Evolutionary conservation across 2,888 invertebrate genomes (phyloP), one percentile per base, ranked within the genome.

Genomic region (Rapana venosa): DNA sequence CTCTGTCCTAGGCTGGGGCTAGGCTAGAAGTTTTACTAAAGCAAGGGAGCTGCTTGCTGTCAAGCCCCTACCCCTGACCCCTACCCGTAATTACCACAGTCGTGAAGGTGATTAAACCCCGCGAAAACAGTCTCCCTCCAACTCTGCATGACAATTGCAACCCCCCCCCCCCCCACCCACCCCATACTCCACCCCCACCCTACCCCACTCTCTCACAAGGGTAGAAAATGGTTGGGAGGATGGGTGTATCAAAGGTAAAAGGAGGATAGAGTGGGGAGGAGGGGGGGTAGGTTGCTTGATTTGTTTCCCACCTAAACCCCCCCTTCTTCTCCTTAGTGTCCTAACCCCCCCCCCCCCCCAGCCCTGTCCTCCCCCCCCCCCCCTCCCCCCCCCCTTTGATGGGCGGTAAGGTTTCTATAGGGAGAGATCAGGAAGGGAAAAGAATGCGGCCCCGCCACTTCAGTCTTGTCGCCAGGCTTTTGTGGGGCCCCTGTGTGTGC

Each of bases 91-190:
- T 91, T 91, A 91, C 87, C 88, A 85, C 83, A 81, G 58, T 47
- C 70, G 74, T 32, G 88, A 90, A 88, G 90, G 90, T 91, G 91
- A 91, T 91, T 91, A 91, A 87, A 88, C 88, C 90, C 90, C 87
- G 87, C 88, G 90, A 88, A 91, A 91, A 91, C 83, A 88, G 74
- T 84, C 89, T 87, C 89, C 84, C 20, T 70, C 70, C 84, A 58
- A 61, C 66, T 83, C 83, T 56, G 61, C 86, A n/a, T 86, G 66
- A 86, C 81, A 88, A 81, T 56, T 4, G 6, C 2, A 66, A 4
- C 2, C 66, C 17, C 66, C 66, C 17, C 66, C 8, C 47, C 47
- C 8, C 47, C 47, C 47, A 5, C 47, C 47, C n/a, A n/a, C 8
- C 47, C 47, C 8, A 2, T 47, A 47, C 47, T 47, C 2, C 47